Base-by-base conservation (phyloP, 2,797 vertebrate genomes). In the Coilia nasus region DNA sequence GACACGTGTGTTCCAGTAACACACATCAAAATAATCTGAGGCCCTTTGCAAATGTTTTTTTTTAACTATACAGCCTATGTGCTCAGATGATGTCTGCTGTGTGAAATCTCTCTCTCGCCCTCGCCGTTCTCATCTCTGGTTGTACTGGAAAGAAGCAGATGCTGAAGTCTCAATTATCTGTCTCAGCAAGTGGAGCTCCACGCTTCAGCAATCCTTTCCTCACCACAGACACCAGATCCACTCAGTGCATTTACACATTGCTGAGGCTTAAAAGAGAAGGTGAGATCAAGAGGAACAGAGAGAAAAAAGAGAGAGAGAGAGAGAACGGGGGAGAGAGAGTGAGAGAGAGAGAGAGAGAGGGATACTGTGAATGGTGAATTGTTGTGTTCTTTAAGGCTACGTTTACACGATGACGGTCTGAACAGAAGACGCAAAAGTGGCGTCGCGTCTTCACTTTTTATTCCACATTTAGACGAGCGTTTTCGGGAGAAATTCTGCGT, bases 11-110 rank as follows among this genome's bases (percentile, higher is more conserved):
- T 89, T 91, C 84, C 67, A 87, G 86, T 92, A 91, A 93, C 83
- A 35, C 91, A 87, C 87, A 90, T 92, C 90, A 89, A 91, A 92
- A 91, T 91, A 88, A 90, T 92, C 86, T 90, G 84, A 84, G 84
- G 71, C 71, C 19, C 71, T 78, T 78, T 78, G 31, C 31, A 78
- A 78, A 78, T 44, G 17, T 6, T 2, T 7, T 44, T 78, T 78
- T 44, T 41, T 78, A 14, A 14, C 35, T 6, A 35, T 78, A 31
- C 35, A 7, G 7, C 31, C 17, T 44, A 31, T 44, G 31, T 17
- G 67, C 67, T 15, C 67, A 75, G 28, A 75, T 41, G 31, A 75
- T 41, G 31, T 75, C 67, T 78, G 71, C 71, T 78, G 31, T 41
- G 35, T 78, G 31, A 44, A 44, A 44, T 44, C 6, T 78, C 67